phyloP scores from a whole-genome alignment of 1,140 invertebrate genomes.

The Heterodera carotae region DNA sequence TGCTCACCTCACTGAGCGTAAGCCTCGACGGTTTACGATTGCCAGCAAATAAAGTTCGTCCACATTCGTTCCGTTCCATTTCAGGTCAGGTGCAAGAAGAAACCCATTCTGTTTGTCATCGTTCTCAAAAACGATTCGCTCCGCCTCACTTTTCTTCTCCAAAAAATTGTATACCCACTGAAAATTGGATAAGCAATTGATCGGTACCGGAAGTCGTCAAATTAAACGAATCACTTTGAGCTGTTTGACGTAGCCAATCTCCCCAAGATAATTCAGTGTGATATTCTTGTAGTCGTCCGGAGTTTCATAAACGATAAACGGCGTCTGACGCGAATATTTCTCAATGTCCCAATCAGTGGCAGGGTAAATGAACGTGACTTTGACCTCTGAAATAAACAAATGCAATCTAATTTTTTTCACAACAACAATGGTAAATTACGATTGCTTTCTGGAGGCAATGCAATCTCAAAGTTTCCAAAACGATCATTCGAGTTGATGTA shows the following conservation, averaged over 20 bases:
- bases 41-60: conserved; percentile 82
- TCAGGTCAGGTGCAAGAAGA: conserved; percentile 82
- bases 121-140: conserved; percentile 84
- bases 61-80: conserved; percentile 77
- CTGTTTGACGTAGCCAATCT: conserved; percentile 66
- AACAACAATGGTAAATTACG: conserved; percentile 67
- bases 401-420: neutral
- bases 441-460: conserved; percentile 72
- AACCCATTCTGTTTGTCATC: conserved; percentile 79
- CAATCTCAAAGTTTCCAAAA: conserved; percentile 80
- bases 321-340: conserved; percentile 78
- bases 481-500: conserved; percentile 71
- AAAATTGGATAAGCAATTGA: conserved; percentile 29
- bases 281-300: conserved; percentile 78
- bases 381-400: conserved; percentile 70
- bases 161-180: conserved; percentile 92
- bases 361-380: conserved; percentile 84
- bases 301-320: conserved; percentile 81
- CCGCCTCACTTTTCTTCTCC: conserved; percentile 84
- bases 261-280: conserved; percentile 76
- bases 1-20: conserved; percentile 74
- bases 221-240: conserved; percentile 34
- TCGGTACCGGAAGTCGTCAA: neutral
- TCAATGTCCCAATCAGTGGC: conserved; percentile 86
- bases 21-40: conserved; percentile 74